Conservation (phyloP, 2,797 vertebrate genomes). For the Tympanoctomys barrerae region DNA sequence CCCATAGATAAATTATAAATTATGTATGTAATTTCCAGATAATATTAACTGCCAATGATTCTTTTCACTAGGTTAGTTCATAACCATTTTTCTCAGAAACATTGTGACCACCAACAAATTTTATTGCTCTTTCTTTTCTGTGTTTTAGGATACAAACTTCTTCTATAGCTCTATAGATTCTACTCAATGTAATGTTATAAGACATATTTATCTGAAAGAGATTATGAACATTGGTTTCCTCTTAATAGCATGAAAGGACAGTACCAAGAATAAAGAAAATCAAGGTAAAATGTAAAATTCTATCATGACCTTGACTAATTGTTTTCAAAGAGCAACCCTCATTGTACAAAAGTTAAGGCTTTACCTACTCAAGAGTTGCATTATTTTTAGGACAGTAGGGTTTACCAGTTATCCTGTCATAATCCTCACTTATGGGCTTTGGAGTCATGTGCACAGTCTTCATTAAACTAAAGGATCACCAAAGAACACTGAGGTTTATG, state of each 20-base stretch:
- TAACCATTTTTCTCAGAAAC: neutral
- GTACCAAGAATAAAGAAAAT: conserved; percentile 2
- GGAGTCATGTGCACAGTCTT: neutral
- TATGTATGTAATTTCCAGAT: neutral
- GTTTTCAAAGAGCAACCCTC: neutral
- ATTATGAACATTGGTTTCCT: conserved; percentile 9
- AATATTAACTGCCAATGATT: neutral
- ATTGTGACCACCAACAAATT: neutral
- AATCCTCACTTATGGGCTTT: neutral
- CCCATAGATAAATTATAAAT: neutral
- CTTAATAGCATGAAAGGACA: neutral
- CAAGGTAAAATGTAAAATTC: conserved; percentile 23
- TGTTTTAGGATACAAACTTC: neutral
- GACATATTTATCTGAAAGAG: neutral
- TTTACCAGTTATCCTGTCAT: neutral
- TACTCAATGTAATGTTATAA: neutral
- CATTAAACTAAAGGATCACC: neutral
- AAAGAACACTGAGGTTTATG: neutral
- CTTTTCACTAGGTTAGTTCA: neutral
- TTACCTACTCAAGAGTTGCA: conserved; percentile 21
- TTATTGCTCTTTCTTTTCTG: neutral
- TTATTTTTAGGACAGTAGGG: conserved; percentile 43
- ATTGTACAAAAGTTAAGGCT: conserved; percentile 4
- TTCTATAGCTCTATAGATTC: neutral
- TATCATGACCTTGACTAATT: neutral